Evolutionary conservation across 2,113 vertebrate genomes (phyloP), one percentile per base, ranked within the genome.

Genomic region (Channa maculata): DNA sequence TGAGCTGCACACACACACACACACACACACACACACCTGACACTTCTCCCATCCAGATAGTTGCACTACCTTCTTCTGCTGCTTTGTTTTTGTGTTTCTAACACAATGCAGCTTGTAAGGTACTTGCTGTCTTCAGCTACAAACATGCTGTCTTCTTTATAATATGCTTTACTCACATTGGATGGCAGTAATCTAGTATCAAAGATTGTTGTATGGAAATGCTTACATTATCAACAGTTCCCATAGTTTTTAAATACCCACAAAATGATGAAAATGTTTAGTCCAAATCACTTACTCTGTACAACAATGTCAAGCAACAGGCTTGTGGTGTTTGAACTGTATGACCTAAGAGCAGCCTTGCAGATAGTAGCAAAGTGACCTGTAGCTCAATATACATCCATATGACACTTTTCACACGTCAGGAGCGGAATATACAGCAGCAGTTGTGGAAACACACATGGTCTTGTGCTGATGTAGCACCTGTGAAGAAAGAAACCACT

Each of bases 371-470:
- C 63, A 74, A 86, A 83, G 76, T 88, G 80, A 90, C 79, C 87
- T 51, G n/a, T 33, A 51, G 61, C 72, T 80, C 78, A 78, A 77
- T 87, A 65, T 41, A 0, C 87, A 82, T 87, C 71, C 69, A 87
- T 83, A 57, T 87, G 81, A 69, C 58, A 76, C 62, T 91, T 92
- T 91, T 93, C 88, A 88, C 92, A 89, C 48, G 43, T 74, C 48
- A 60, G 38, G 55, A 36, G 46, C 36, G 88, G 79, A 91, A 76
- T 83, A 55, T 80, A 41, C 38, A 71, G 76, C 65, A 43, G 10
- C 71, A 76, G 79, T 62, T 84, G 73, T 66, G 61, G 61, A 81
- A 84, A 85, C 59, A 80, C 52, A 65, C 33, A 2, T 53, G 8
- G 5, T 6, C 34, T 33, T 48, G 15, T 77, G 13, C 53, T 44